Conservation (phyloP, 2,113 vertebrate species). For the Emydura subglobosa region DNA sequence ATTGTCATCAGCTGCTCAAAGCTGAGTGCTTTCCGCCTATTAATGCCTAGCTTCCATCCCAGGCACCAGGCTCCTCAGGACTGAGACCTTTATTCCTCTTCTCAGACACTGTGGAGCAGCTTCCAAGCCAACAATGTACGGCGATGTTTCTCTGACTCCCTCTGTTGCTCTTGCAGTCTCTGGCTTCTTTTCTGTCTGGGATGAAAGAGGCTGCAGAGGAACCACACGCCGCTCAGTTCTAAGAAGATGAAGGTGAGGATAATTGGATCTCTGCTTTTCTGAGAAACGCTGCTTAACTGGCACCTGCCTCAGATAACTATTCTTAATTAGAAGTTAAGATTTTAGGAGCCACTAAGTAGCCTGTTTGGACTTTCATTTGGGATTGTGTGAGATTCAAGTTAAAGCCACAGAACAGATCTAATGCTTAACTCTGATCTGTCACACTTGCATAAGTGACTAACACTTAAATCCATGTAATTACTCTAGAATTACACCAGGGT, state of each 20-base stretch:
- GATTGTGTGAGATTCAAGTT: slow-evolving; percentile 51
- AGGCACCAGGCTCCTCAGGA: not conserved
- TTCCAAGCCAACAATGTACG: slow-evolving; percentile 52
- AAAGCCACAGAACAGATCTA: slow-evolving; percentile 47
- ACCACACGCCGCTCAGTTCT: slow-evolving; percentile 15
- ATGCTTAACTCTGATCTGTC: slow-evolving; percentile 60
- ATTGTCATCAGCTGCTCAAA: not conserved
- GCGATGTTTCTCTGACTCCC: slow-evolving; percentile 70
- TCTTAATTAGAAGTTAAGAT: slow-evolving; percentile 43
- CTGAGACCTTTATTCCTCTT: too few species aligned
- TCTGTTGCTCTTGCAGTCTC: slow-evolving; percentile 49
- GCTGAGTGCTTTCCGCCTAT: not conserved
- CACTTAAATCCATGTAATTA: not conserved
- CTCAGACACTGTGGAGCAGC: not conserved
- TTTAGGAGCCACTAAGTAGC: slow-evolving; percentile 33
- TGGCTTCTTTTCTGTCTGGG: slow-evolving; percentile 57
- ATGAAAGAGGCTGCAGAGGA: slow-evolving; percentile 63
- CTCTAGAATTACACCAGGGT: not conserved
- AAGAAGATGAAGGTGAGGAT: slow-evolving; percentile 74
- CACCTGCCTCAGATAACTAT: slow-evolving; percentile 50
- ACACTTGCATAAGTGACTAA: accelerated
- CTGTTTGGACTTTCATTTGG: slow-evolving; percentile 70
- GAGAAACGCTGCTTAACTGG: slow-evolving; percentile 57
- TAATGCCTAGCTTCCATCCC: not conserved
- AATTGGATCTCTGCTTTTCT: slow-evolving; percentile 57